phyloP scores from a whole-genome alignment of 1,140 invertebrate genomes.

The Carposina sasakii region DNA sequence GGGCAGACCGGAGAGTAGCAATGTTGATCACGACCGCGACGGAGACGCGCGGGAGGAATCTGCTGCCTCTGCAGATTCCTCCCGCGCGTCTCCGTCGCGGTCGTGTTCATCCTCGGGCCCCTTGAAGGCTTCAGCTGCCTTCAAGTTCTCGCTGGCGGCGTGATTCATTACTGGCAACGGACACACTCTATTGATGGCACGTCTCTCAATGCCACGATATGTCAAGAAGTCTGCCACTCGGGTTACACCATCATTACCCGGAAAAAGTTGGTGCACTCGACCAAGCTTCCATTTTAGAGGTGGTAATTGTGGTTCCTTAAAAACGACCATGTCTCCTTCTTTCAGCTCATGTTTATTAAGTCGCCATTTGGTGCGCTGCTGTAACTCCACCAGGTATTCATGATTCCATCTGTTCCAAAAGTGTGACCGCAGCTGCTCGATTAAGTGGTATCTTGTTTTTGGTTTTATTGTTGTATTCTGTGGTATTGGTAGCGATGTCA shows the following conservation, averaged over 20 bases:
- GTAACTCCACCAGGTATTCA: background rate
- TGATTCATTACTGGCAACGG: too few relatives aligned
- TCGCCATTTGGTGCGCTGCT: background rate
- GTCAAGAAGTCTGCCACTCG: conserved; percentile 12
- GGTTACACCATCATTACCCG: conserved; percentile 19
- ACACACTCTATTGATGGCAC: background rate
- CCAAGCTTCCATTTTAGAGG: conserved; percentile 32
- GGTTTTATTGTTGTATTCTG: background rate
- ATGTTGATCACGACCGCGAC: too few relatives aligned
- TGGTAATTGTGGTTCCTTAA: conserved; percentile 19
- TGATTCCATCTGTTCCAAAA: background rate
- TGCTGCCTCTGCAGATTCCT: too few relatives aligned
- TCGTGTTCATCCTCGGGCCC: too few relatives aligned
- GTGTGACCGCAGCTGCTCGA: background rate
- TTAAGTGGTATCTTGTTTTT: background rate
- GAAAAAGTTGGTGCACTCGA: conserved; percentile 20
- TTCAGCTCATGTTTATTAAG: background rate
- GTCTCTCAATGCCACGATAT: background rate
- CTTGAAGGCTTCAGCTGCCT: too few relatives aligned
- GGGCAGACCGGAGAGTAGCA: too few relatives aligned
- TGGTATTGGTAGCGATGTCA: background rate
- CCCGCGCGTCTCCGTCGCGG: too few relatives aligned
- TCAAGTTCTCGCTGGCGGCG: too few relatives aligned
- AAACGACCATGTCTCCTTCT: background rate
- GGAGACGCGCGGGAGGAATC: too few relatives aligned